Evolutionary conservation across 2,888 invertebrate species (phyloP).

Genomic region (Rhamnusium bicolor): DNA sequence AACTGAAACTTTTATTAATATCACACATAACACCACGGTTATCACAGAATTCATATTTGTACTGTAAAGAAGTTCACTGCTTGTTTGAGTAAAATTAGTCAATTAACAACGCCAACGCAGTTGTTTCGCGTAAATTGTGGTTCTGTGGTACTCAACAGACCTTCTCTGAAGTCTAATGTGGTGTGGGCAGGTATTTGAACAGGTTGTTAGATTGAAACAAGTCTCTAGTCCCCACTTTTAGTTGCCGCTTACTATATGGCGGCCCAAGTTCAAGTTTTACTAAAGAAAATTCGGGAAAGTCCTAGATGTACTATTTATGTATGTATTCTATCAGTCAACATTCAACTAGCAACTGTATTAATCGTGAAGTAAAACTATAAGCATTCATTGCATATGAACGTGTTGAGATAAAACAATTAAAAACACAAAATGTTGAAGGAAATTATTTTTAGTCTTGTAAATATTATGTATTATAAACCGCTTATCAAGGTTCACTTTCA

Average conservation of each 20-base stretch:
- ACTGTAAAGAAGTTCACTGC: slow-evolving; percentile 1
- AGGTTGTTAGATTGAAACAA: slow-evolving; percentile 51
- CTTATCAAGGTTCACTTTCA: background rate
- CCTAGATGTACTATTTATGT: too few relatives aligned
- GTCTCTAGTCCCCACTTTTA: slow-evolving; percentile 32
- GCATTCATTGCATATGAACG: too few relatives aligned
- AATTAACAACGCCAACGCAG: slow-evolving; percentile 20
- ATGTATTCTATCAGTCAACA: too few relatives aligned
- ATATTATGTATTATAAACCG: background rate
- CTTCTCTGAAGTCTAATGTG: slow-evolving; percentile 23
- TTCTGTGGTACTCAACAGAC: background rate
- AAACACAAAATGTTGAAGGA: background rate
- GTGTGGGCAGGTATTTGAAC: slow-evolving; percentile 53
- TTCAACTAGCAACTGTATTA: too few relatives aligned
- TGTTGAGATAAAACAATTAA: too few relatives aligned
- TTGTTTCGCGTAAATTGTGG: slow-evolving; percentile 1
- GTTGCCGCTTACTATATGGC: background rate
- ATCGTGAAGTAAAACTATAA: too few relatives aligned
- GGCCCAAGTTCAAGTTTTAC: background rate
- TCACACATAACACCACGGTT: slow-evolving; percentile 35
- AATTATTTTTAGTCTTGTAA: background rate
- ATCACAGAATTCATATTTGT: slow-evolving; percentile 44
- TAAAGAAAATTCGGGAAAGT: too few relatives aligned
- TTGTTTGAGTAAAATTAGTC: background rate
- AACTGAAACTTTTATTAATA: slow-evolving; percentile 36